phyloP scores from a whole-genome alignment of 1,140 invertebrate genomes.

The Eriosoma lanigerum region DNA sequence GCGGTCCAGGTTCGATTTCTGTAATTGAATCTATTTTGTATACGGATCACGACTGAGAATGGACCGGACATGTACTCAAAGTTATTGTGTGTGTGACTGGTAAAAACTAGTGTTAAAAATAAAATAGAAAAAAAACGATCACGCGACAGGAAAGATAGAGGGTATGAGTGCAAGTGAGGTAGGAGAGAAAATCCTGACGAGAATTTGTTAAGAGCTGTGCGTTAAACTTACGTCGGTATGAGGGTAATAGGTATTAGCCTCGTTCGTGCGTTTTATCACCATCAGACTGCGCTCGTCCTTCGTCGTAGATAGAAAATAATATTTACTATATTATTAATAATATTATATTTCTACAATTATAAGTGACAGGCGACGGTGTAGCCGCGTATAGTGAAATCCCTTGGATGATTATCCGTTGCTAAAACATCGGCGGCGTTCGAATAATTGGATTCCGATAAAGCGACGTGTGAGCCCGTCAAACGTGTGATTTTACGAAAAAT shows the following conservation, averaged over 20 bases:
- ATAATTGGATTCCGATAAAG: not conserved
- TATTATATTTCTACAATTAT: not conserved
- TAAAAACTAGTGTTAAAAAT: conserved; percentile 30
- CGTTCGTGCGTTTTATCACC: not conserved
- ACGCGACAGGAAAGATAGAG: not conserved
- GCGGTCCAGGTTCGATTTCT: conserved; percentile 16
- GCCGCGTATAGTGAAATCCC: too few relatives aligned
- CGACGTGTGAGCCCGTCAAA: not conserved
- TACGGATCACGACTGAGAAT: conserved; percentile 22
- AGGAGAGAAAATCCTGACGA: conserved; percentile 19
- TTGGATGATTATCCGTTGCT: not conserved
- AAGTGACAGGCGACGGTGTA: not conserved
- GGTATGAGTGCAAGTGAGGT: not conserved
- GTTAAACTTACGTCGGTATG: not conserved
- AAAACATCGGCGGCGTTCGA: not conserved
- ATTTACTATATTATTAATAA: too few relatives aligned
- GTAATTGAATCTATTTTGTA: conserved; percentile 39
- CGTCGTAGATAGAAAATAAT: too few relatives aligned
- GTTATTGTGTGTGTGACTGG: conserved; percentile 1
- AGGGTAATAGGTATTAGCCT: not conserved
- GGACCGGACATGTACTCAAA: conserved; percentile 32
- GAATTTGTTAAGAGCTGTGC: conserved; percentile 30
- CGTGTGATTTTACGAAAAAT: not conserved
- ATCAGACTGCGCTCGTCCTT: not conserved
- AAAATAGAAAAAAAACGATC: not conserved